Evolutionary conservation across 2,888 invertebrate genomes (phyloP).

Genomic region (Rhodophaea formosa): DNA sequence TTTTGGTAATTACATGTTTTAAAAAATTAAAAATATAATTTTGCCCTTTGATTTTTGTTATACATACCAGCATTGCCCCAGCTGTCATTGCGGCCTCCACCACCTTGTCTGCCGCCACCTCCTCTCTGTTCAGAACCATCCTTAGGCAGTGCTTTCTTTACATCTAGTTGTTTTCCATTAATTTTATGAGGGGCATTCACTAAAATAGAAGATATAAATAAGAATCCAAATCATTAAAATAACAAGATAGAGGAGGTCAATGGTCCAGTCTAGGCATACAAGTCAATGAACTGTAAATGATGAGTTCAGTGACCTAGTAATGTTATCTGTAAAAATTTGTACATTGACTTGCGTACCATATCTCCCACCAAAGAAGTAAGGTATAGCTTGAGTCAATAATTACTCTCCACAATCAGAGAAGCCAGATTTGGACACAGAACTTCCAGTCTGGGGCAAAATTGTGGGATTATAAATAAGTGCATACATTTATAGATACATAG

Average conservation of each 20-base stretch:
- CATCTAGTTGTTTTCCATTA: slow-evolving; percentile 93
- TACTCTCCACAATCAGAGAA: slow-evolving; percentile 77
- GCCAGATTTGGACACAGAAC: slow-evolving; percentile 66
- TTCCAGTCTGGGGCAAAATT: slow-evolving; percentile 77
- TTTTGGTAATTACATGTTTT: slow-evolving; percentile 17
- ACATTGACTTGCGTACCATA: slow-evolving; percentile 74
- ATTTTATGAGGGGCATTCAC: slow-evolving; percentile 92
- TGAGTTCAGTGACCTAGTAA: neutral
- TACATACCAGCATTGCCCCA: slow-evolving; percentile 58
- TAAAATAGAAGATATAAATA: slow-evolving; percentile 44
- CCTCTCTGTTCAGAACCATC: slow-evolving; percentile 83
- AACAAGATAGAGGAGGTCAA: slow-evolving; percentile 9
- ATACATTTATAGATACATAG: slow-evolving; percentile 28
- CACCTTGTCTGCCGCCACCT: slow-evolving; percentile 75
- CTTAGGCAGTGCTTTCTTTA: slow-evolving; percentile 96
- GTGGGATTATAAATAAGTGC: slow-evolving; percentile 43
- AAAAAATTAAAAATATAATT: neutral
- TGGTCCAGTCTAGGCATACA: neutral
- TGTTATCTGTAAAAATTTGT: slow-evolving; percentile 39
- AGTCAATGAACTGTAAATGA: neutral
- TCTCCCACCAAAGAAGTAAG: slow-evolving; percentile 48
- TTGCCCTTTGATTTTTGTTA: slow-evolving; percentile 20
- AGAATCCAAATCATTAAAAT: slow-evolving; percentile 4
- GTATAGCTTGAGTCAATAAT: slow-evolving; percentile 76
- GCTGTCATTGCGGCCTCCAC: slow-evolving; percentile 60